These are phyloP conservation scores for Falco novaeseelandiae DNA, from an alignment of 2,797 vertebrate genomes.

Conservation along the genomic window DNA sequence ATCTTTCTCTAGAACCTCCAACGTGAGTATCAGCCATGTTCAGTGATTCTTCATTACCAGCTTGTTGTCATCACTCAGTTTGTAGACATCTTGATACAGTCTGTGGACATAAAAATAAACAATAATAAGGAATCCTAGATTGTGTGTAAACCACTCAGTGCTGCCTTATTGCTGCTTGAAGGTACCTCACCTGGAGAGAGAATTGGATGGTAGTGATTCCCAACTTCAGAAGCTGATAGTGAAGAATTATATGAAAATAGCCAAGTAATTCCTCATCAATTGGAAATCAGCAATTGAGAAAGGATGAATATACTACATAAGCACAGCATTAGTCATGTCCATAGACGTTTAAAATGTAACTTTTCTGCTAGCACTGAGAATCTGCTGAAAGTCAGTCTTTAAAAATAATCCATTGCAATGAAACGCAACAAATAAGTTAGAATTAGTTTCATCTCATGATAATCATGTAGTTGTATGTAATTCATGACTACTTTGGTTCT, in stretches of 20 bases:
- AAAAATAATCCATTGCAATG: neutral
- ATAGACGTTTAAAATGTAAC: neutral
- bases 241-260: neutral
- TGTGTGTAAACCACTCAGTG: fast-evolving
- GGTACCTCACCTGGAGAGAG: neutral
- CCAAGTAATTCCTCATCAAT: neutral
- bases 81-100: neutral
- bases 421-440: neutral
- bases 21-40: fast-evolving
- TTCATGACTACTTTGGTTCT: neutral
- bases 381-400: neutral
- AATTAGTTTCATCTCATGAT: neutral
- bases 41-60: neutral
- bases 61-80: neutral
- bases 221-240: neutral
- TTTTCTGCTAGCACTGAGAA: neutral
- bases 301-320: neutral
- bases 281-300: neutral
- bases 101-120: neutral
- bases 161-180: neutral
- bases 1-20: neutral
- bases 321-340: neutral
- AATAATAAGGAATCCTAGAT: neutral
- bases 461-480: neutral
- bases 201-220: neutral